Evolutionary conservation across 1,140 invertebrate genomes (phyloP).

Genomic region (Muscidifurax raptorellus): DNA sequence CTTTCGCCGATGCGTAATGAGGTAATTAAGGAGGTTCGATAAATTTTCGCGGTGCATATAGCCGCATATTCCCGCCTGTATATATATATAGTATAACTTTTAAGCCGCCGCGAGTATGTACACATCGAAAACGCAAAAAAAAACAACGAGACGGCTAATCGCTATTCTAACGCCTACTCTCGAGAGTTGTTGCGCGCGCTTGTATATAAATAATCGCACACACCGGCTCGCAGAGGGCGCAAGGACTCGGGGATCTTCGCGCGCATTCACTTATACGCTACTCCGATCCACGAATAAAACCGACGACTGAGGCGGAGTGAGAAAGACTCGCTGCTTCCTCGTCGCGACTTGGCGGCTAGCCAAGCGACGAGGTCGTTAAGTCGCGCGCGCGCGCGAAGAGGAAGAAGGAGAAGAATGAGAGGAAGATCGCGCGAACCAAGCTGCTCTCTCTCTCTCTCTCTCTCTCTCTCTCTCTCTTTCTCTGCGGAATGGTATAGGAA

Average conservation of each 20-base stretch:
- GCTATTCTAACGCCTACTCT: background rate
- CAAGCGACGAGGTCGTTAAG: constrained; percentile 44
- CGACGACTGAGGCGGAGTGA: background rate
- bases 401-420: constrained; percentile 23
- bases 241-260: constrained; percentile 14
- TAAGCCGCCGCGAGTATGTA: too few relatives aligned
- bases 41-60: background rate
- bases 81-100: too few relatives aligned
- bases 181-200: background rate
- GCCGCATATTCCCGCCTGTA: background rate
- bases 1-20: constrained; percentile 29
- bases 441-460: too few relatives aligned
- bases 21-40: constrained; percentile 27
- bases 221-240: background rate
- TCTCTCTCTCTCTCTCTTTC: too few relatives aligned
- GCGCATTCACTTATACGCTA: background rate
- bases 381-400: constrained; percentile 6
- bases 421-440: background rate
- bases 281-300: constrained; percentile 32
- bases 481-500: background rate
- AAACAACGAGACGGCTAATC: background rate
- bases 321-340: background rate
- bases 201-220: background rate
- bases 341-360: constrained; percentile 14
- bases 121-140: too few relatives aligned